Base-by-base conservation (phyloP, 2,888 invertebrate species). In the Argynnis bischoffii region DNA sequence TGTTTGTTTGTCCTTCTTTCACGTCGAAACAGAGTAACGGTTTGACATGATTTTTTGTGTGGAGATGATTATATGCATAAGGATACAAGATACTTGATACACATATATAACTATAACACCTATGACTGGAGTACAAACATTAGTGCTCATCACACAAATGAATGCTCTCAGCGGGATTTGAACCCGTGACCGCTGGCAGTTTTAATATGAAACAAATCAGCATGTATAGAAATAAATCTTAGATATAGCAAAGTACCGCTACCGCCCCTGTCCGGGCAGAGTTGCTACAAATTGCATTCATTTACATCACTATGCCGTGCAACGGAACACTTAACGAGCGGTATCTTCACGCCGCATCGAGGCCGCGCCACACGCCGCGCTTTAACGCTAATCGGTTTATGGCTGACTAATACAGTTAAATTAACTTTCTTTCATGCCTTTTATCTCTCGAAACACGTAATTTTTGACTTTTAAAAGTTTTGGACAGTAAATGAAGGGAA, bases 341-440 rank as follows among this genome's bases (percentile, higher is more conserved):
- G 55, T 70, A 69, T 67, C 69, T 59, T 67, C 41, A 21, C 48
- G 46, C 66, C 67, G 67, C 63, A 70, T 73, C 69, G 61, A 18
- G 54, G 13, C 21, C 56, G 21, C 54, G 54, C 47, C 31, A 16
- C 11, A 0, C 46, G 6, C 1, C 18, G 4, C 2, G 54, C 48
- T 59, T 59, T 11, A 26, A 48, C 6, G 31, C 59, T 66, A 61
- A 66, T 61, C 66, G 55, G 66, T 46, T 67, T 64, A 69, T 63
- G 63, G 67, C 59, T 54, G 69, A 41, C 70, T 70, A 69, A 66
- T 69, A 64, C 67, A 57, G 66, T 67, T 66, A 69, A 69, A 66
- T 69, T 69, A 68, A 71, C 68, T 72, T 26, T 71, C 69, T 48
- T 48, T 59, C 26, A 48, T 31, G 31, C 31, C n/a, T n/a, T 48